Evolutionary conservation across 2,888 invertebrate genomes (phyloP).

Genomic region (Philonicus albiceps): DNA sequence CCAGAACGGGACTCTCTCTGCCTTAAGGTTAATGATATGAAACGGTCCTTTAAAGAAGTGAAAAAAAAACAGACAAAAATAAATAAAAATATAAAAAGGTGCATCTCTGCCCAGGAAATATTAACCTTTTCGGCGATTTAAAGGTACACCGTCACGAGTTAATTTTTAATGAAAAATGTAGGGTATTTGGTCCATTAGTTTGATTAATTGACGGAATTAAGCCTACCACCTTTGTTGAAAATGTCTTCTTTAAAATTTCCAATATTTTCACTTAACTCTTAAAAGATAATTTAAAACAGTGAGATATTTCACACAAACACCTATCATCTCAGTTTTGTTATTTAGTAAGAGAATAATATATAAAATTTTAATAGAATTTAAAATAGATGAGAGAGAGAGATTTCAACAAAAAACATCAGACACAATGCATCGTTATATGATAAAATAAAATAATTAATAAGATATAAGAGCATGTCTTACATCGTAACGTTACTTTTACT

Average conservation of each 20-base stretch:
- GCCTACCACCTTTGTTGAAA: not conserved
- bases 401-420: too few species aligned
- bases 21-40: not conserved
- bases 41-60: not conserved
- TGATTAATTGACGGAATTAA: not conserved
- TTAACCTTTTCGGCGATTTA: not conserved
- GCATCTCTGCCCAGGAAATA: not conserved
- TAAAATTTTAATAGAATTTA: too few species aligned
- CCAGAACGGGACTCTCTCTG: not conserved
- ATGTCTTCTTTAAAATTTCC: not conserved
- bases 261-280: not conserved
- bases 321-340: too few species aligned
- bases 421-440: too few species aligned
- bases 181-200: not conserved
- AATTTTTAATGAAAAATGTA: not conserved
- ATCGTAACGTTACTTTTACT: too few species aligned
- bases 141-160: not conserved
- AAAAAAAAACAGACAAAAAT: not conserved
- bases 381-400: too few species aligned
- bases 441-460: too few species aligned
- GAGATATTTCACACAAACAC: too few species aligned
- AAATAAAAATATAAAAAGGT: not conserved
- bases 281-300: too few species aligned
- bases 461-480: too few species aligned
- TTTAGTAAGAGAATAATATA: too few species aligned